These are phyloP conservation scores for Lottia gigantea DNA, from an alignment of 2,888 invertebrate species.

Conservation along the genomic window DNA sequence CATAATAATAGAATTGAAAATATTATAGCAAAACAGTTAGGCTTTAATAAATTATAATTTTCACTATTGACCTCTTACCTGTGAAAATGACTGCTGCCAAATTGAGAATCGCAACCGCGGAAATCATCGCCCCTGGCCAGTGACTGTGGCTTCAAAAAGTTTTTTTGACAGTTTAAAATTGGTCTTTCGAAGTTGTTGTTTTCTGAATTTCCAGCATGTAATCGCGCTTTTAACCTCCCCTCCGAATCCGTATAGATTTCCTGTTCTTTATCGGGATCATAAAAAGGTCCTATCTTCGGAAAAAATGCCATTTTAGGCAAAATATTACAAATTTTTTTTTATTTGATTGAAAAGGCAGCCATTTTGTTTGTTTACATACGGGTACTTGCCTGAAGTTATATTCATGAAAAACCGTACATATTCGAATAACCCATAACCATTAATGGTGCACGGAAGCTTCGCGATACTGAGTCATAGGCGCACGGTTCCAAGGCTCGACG, in stretches of 20 bases:
- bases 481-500: no score
- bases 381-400: constrained; percentile 19
- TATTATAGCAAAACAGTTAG: no score
- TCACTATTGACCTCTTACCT: no score
- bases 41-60: no score
- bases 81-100: no score
- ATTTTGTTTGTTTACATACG: constrained; percentile 35
- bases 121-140: background rate
- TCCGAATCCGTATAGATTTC: constrained; percentile 41
- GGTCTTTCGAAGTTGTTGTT: constrained; percentile 11
- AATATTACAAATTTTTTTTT: background rate
- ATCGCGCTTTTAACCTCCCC: constrained; percentile 34
- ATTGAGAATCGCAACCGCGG: background rate
- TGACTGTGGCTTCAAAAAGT: background rate
- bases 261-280: constrained; percentile 45
- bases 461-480: no score
- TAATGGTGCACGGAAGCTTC: no score
- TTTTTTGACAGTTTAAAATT: background rate
- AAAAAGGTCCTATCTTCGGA: constrained; percentile 43
- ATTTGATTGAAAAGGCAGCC: background rate
- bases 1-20: no score
- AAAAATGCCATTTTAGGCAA: constrained; percentile 41
- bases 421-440: no score
- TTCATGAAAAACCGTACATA: no score
- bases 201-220: constrained; percentile 11